A percentile compares a stretch with the other conserved stretches of the same genome.
Conservation (phyloP, 2,113 vertebrate genomes). For the Pseudolaguvia tuberculata region DNA sequence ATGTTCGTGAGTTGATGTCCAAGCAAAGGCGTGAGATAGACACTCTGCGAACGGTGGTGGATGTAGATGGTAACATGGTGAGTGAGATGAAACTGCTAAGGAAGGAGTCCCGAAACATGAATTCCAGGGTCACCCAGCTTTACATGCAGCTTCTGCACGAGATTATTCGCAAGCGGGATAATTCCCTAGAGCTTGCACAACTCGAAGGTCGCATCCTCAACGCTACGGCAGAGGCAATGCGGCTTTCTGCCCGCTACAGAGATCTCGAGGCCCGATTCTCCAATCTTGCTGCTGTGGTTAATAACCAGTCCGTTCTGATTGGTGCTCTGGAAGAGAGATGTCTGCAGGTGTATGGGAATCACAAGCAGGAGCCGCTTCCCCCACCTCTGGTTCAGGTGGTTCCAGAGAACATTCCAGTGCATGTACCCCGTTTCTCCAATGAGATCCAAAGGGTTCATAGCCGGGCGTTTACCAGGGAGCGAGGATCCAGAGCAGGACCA, state of each 20-base stretch:
- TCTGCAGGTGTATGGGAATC: conserved; percentile 75
- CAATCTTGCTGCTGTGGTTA: conserved; percentile 82
- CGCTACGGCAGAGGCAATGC: conserved; percentile 84
- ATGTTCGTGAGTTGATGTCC: conserved; percentile 84
- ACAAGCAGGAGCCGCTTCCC: conserved; percentile 71
- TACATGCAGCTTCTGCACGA: conserved; percentile 98
- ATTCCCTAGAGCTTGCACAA: conserved; percentile 91
- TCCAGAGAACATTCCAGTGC: conserved; percentile 87
- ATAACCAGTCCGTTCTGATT: conserved; percentile 91
- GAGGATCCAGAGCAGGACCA: conserved; percentile 72
- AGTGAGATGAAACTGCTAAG: conserved; percentile 93
- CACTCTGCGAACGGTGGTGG: conserved; percentile 86
- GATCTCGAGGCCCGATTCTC: conserved; percentile 86
- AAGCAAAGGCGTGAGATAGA: conserved; percentile 91
- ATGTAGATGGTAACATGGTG: conserved; percentile 92
- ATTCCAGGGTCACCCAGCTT: conserved; percentile 95
- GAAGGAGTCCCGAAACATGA: conserved; percentile 99
- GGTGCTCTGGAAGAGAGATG: conserved; percentile 86
- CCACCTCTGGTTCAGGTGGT: conserved; percentile 93
- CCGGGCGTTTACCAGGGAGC: conserved; percentile 69
- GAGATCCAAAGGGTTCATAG: conserved; percentile 86
- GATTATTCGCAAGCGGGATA: conserved; percentile 95
- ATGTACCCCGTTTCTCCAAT: conserved; percentile 79
- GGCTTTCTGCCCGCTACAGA: conserved; percentile 82
- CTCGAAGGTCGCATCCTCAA: conserved; percentile 93